Conservation (phyloP, 2,113 vertebrate genomes). For the Phylloscopus trochilus region DNA sequence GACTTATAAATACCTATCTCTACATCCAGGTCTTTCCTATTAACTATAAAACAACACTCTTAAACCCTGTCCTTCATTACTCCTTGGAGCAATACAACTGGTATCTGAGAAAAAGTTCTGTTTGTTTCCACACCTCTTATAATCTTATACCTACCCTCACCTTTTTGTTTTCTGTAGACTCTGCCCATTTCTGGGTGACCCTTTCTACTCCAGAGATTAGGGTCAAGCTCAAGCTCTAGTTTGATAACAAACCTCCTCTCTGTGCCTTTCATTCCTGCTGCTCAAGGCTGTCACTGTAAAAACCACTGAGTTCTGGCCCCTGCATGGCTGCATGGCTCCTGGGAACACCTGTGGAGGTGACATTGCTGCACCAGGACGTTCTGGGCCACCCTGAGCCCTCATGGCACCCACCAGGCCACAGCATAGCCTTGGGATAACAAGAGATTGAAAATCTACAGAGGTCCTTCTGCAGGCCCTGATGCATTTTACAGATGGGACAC, state of each 20-base stretch:
- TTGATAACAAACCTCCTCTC: not conserved
- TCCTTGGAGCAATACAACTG: not conserved
- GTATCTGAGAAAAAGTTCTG: not conserved
- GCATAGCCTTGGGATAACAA: not conserved
- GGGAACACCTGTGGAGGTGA: not conserved
- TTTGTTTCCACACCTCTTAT: not conserved
- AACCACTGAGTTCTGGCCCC: not conserved
- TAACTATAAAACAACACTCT: not conserved
- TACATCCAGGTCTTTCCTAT: not conserved
- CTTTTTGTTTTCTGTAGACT: not conserved
- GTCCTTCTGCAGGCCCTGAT: not conserved
- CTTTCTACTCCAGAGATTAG: not conserved
- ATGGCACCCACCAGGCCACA: accelerated
- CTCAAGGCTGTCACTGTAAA: not conserved
- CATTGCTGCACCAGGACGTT: not conserved
- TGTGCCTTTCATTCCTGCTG: not conserved
- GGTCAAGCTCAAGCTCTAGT: not conserved
- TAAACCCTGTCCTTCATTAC: not conserved
- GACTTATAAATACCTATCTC: not conserved
- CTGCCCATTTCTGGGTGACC: not conserved
- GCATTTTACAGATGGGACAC: not conserved
- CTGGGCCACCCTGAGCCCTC: not conserved
- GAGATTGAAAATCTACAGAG: not conserved
- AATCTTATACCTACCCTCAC: not conserved
- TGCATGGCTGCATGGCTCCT: not conserved